A percentile compares a stretch with the other conserved stretches of the same genome.
Evolutionary conservation across 2,888 invertebrate species (phyloP).

Genomic region (Oligia latruncula): DNA sequence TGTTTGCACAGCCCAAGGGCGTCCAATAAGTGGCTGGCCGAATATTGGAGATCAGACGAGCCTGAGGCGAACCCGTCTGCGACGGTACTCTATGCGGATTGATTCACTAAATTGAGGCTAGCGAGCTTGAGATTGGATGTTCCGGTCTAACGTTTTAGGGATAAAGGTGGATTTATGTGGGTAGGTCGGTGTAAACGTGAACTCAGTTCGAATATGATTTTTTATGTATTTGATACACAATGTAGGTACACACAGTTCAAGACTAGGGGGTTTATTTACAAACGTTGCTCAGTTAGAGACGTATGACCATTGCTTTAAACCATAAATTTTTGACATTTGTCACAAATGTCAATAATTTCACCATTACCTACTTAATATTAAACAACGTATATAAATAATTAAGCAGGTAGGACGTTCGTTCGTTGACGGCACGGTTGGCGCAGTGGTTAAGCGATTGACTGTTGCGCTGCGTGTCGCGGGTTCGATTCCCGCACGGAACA

Average conservation of each 20-base stretch:
- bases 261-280: neutral
- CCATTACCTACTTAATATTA: too few relatives aligned
- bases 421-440: too few relatives aligned
- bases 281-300: neutral
- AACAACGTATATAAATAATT: too few relatives aligned
- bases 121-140: neutral
- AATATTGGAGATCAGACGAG: slow-evolving; percentile 7
- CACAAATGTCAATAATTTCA: neutral
- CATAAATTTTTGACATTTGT: too few relatives aligned
- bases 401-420: neutral
- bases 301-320: too few relatives aligned
- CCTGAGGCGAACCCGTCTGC: neutral
- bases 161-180: neutral
- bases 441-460: too few relatives aligned
- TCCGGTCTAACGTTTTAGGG: neutral
- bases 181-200: too few relatives aligned
- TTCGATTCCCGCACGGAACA: too few relatives aligned
- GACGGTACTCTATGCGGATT: neutral
- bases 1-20: neutral
- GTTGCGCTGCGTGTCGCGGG: too few relatives aligned
- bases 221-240: neutral
- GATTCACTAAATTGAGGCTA: slow-evolving; percentile 4
- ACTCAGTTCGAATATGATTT: neutral
- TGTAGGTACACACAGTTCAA: too few relatives aligned
- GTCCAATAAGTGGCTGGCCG: neutral